Evolutionary conservation across 2,888 invertebrate species (phyloP), one percentile per base, ranked within the genome.

Genomic region (Lissocephala sabroskyi): DNA sequence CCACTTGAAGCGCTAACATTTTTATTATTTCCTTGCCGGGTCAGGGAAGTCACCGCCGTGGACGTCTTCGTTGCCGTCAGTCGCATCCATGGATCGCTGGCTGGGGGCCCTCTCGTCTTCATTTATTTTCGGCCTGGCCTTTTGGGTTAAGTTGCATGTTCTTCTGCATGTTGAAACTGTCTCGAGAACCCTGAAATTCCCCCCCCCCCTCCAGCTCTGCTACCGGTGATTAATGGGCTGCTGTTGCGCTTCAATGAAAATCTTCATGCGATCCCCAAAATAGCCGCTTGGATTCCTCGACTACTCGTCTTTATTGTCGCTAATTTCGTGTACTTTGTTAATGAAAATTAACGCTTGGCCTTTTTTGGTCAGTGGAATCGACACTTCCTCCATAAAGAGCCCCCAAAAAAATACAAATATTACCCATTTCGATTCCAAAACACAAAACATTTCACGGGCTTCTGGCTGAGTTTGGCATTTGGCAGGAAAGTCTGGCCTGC

Each of bases 1-100:
- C 49, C 56, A 62, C 63, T 62, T 56, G 18, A 52, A 57, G 62
- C 62, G 76, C 65, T 73, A 67, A 65, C 76, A 67, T 65, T 68
- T 76, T 70, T 76, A 70, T 70, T 62, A 55, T 59, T 68, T 76
- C 73, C 64, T 48, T 47, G 5, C n/a, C 5, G 0, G n/a, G n/a
- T n/a, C n/a, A n/a, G n/a, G n/a, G n/a, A n/a, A n/a, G n/a, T n/a
- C n/a, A n/a, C n/a, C n/a, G n/a, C n/a, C n/a, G n/a, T n/a, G n/a
- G n/a, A n/a, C n/a, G n/a, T n/a, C n/a, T n/a, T n/a, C n/a, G n/a
- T n/a, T n/a, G n/a, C 37, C 11, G 18, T 37, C 23, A 3, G 23
- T 18, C 37, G 4, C 2, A 7, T 19, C 11, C 37, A 4, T 17
- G 3, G 17, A 7, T 7, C 37, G 4, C 4, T 37, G 17, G 52